Base-by-base conservation (phyloP, 2,888 invertebrate species). In the Drosophila subquinaria region DNA sequence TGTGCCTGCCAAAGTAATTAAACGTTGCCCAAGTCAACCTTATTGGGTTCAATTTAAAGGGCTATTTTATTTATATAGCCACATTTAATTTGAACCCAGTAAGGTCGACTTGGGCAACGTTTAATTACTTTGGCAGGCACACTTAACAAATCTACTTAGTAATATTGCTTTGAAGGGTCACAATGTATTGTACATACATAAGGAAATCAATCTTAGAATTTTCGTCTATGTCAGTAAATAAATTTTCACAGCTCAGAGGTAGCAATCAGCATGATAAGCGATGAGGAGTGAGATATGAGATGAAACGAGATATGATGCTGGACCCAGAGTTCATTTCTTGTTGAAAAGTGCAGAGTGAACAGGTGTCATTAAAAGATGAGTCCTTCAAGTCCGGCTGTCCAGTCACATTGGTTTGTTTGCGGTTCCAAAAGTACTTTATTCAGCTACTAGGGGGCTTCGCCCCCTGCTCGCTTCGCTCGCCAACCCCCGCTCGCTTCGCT, bases 221-320 rank as follows among this genome's bases (percentile, higher is more conserved):
- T 76, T 79, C 50, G 62, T 76, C 76, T 79, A 76, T 79, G 76
- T 76, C 76, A 76, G 77, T 55, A 59, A 51, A 76, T 55, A 70
- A 73, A 63, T 63, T 73, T 63, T 76, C 76, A 73, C 38, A 36
- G 76, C 61, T 33, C 9, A 43, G 9, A 15, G 40, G 8, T 15
- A 17, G 9, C 15, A 9, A 40, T 15, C 9, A 17, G 42, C 17
- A 4, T n/a, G 17, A 42, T 9, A 13, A 13, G n/a, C 33, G 52
- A 15, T 23, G 33, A 30, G 17, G 15, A 45, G 56, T 70, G 71
- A 64, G 71, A 73, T 70, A 70, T 73, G 71, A 61, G 40, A 55
- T 42, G 43, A 13, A 33, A 33, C 17, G 33, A 6, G 2, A 30
- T 13, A 17, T 3, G 13, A 51, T 4, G 9, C 15, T 15, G 61